These are phyloP conservation scores for Belonocnema kinseyi DNA, from an alignment of 1,140 invertebrate species.

Conservation along the genomic window DNA sequence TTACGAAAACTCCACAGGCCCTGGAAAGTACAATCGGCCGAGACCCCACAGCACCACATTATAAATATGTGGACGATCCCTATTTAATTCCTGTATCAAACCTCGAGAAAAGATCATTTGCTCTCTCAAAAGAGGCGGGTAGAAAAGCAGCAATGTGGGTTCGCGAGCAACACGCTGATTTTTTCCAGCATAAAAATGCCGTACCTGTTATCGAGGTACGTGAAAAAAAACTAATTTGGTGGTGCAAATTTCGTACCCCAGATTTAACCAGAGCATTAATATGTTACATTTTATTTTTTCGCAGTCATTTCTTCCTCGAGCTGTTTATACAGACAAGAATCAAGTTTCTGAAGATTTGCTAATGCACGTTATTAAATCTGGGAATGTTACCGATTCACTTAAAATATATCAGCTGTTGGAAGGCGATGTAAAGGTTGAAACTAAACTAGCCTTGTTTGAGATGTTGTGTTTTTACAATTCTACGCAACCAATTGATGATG, in stretches of 20 bases:
- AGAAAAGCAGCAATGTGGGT: constrained; percentile 92
- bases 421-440: constrained; percentile 78
- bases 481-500: constrained; percentile 79
- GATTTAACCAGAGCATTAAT: neutral
- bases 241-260: neutral
- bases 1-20: constrained; percentile 74
- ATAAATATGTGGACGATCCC: constrained; percentile 94
- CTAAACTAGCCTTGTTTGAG: constrained; percentile 86
- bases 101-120: constrained; percentile 82
- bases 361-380: constrained; percentile 81
- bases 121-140: constrained; percentile 90
- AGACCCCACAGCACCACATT: constrained; percentile 89
- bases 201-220: constrained; percentile 78
- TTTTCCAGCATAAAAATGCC: constrained; percentile 84
- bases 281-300: constrained; percentile 60
- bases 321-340: constrained; percentile 82
- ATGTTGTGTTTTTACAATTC: constrained; percentile 89
- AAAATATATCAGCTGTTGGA: constrained; percentile 84
- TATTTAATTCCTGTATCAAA: constrained; percentile 89
- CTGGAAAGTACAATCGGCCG: constrained; percentile 83
- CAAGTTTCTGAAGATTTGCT: constrained; percentile 81
- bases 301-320: constrained; percentile 83
- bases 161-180: constrained; percentile 83
- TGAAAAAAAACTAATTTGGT: constrained; percentile 21
- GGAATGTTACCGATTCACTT: constrained; percentile 82